These are phyloP conservation scores for Lapara coniferarum DNA, from an alignment of 2,888 invertebrate species.

Conservation along the genomic window DNA sequence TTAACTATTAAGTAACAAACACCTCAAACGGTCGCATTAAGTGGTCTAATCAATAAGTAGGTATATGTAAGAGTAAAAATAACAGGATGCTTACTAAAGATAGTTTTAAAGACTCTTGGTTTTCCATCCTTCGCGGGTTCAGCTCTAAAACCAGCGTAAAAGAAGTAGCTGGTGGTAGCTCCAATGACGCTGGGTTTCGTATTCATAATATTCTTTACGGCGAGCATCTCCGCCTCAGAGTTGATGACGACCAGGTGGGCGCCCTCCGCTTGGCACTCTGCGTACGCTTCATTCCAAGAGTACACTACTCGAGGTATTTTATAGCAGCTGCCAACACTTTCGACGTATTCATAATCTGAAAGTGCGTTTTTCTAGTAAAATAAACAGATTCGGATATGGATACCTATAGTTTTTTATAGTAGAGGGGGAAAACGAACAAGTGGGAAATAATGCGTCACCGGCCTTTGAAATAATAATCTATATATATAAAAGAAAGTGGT, in stretches of 20 bases:
- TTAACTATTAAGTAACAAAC: no score
- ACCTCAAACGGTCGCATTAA: no score
- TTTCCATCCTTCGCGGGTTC: conserved; percentile 40
- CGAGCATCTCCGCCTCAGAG: conserved; percentile 54
- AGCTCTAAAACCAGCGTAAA: conserved; percentile 62
- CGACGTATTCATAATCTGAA: conserved; percentile 52
- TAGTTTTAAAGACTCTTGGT: conserved; percentile 57
- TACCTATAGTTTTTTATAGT: no score
- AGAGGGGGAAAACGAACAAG: no score
- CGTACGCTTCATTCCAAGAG: conserved; percentile 65
- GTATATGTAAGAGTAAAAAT: no score
- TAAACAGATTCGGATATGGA: no score
- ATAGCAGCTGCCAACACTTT: conserved; percentile 61
- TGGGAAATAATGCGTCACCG: no score
- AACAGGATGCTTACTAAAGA: conserved; percentile 58
- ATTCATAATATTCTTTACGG: conserved; percentile 47
- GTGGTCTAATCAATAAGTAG: no score
- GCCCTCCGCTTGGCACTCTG: conserved; percentile 57
- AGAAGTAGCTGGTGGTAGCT: conserved; percentile 48
- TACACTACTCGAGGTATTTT: conserved; percentile 47
- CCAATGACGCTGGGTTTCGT: conserved; percentile 28
- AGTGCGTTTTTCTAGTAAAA: conserved; percentile 8
- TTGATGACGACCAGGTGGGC: conserved; percentile 63
- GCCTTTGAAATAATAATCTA: no score
- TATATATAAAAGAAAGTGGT: no score